Conservation (phyloP, 2,797 vertebrate genomes). For the Scarus forsteni region DNA sequence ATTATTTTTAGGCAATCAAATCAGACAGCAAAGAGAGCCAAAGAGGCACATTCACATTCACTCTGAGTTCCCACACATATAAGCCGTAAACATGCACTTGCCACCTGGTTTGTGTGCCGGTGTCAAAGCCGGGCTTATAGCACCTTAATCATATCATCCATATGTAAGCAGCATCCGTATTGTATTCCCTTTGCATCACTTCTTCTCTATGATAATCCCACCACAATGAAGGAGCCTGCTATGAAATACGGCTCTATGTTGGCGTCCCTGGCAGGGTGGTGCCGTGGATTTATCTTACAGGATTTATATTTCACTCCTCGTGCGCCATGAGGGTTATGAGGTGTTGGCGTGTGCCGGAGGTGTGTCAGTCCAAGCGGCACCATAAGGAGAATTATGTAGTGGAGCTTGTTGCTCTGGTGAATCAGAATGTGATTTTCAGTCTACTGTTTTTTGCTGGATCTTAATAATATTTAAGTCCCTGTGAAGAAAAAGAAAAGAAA, state of each 20-base stretch:
- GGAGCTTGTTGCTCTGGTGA: conserved; percentile 11
- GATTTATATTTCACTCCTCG: conserved; percentile 62
- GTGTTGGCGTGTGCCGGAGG: conserved; percentile 13
- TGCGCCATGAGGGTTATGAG: conserved; percentile 52
- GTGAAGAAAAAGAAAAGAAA: not conserved
- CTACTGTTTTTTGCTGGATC: not conserved
- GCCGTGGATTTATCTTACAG: conserved; percentile 68
- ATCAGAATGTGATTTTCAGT: conserved; percentile 21
- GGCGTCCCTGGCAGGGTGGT: conserved; percentile 42
- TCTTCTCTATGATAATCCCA: conserved; percentile 64
- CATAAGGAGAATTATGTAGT: conserved; percentile 23
- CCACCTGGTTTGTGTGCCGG: conserved; percentile 53
- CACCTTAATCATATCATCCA: conserved; percentile 71
- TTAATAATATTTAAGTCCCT: not conserved
- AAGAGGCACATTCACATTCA: conserved; percentile 44
- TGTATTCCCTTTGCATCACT: conserved; percentile 68
- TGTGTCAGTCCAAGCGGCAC: conserved; percentile 18
- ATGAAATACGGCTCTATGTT: conserved; percentile 64
- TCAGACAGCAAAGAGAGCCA: conserved; percentile 33
- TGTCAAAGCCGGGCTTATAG: conserved; percentile 46
- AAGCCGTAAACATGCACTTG: conserved; percentile 50
- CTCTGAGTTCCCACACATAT: conserved; percentile 25
- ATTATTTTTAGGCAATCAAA: conserved; percentile 47
- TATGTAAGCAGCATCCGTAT: conserved; percentile 63
- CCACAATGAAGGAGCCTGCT: conserved; percentile 50